phyloP scores from a whole-genome alignment of 2,113 vertebrate species.

The Oryzias melastigma region DNA sequence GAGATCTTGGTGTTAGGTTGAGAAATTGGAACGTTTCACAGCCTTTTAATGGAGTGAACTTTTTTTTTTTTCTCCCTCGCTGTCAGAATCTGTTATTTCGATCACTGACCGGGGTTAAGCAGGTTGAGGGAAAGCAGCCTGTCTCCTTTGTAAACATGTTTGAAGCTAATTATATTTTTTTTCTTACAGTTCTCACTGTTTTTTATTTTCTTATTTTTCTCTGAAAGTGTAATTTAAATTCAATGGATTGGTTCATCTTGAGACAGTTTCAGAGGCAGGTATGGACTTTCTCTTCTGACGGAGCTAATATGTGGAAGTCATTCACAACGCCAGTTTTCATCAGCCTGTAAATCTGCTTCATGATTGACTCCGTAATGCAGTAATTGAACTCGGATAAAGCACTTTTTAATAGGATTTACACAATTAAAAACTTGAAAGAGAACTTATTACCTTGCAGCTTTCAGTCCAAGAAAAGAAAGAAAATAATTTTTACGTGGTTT shows the following conservation, averaged over 20 bases:
- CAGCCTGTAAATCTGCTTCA: not conserved
- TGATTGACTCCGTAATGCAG: not conserved
- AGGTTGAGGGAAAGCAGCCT: not conserved
- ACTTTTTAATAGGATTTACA: not conserved
- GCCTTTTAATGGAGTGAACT: not conserved
- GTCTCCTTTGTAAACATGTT: not conserved
- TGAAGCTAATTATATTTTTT: not conserved
- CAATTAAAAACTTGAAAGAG: too few species aligned
- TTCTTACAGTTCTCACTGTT: not conserved
- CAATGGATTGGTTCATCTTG: constrained; percentile 10
- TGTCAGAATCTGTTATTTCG: not conserved
- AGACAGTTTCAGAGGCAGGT: not conserved
- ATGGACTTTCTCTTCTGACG: constrained; percentile 9
- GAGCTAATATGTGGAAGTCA: constrained; percentile 21
- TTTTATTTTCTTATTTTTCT: not conserved
- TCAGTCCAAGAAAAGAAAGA: not conserved
- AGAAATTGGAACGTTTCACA: not conserved
- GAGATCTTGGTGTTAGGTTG: too few species aligned
- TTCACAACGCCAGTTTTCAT: constrained; percentile 8
- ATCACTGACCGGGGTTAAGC: not conserved
- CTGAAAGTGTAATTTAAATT: not conserved
- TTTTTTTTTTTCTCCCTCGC: not conserved
- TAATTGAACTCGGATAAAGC: not conserved
- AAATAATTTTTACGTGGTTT: not conserved
- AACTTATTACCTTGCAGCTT: not conserved